Conservation (phyloP, 2,888 invertebrate genomes). For the Zygothrica quintamaculata region DNA sequence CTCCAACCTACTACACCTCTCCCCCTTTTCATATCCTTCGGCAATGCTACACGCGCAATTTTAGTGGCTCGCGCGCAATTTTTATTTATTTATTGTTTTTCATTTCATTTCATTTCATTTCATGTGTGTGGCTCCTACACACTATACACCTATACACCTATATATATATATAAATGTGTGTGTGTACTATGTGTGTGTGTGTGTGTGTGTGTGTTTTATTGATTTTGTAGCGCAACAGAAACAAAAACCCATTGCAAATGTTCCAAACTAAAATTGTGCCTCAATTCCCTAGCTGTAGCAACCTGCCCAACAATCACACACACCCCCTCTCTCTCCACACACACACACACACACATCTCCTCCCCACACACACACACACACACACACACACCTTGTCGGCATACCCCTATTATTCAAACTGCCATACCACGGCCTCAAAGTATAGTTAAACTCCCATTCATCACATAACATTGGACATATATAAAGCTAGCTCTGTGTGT, state of each 20-base stretch:
- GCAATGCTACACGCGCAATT: constrained; percentile 22
- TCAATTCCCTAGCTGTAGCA: background rate
- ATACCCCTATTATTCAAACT: too few relatives aligned
- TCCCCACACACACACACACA: background rate
- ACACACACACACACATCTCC: background rate
- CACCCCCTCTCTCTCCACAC: constrained; percentile 7
- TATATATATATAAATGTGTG: too few relatives aligned
- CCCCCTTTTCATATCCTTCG: background rate
- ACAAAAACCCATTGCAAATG: constrained; percentile 33
- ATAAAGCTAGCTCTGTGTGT: background rate
- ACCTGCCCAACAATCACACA: background rate
- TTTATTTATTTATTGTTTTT: too few relatives aligned
- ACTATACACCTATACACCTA: constrained; percentile 10
- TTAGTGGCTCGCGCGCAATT: constrained; percentile 56
- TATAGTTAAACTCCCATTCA: too few relatives aligned
- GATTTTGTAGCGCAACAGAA: constrained; percentile 64
- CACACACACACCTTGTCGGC: too few relatives aligned
- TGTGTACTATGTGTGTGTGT: too few relatives aligned
- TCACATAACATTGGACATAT: background rate
- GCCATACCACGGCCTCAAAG: too few relatives aligned
- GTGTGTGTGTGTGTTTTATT: constrained; percentile 67
- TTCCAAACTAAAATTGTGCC: constrained; percentile 35
- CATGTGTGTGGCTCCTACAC: constrained; percentile 35
- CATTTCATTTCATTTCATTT: too few relatives aligned
- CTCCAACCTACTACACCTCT: background rate